Conservation (phyloP, 2,113 vertebrate species). For the Oncorhynchus masou region DNA sequence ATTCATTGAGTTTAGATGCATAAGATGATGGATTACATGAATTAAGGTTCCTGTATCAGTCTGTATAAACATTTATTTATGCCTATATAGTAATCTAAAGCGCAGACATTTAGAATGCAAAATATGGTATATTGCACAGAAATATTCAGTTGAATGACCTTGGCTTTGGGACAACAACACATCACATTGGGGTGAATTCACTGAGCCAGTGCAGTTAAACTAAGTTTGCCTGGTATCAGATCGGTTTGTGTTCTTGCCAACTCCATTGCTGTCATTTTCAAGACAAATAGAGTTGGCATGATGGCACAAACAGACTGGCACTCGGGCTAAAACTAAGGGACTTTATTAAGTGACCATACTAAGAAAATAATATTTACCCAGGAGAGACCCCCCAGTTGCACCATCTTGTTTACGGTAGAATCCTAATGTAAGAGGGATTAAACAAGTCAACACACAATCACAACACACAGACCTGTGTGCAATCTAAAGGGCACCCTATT, state of each 20-base stretch:
- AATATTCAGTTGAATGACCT: slow-evolving; percentile 17
- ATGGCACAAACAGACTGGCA: not conserved
- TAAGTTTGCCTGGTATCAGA: not conserved
- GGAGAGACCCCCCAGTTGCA: slow-evolving; percentile 78
- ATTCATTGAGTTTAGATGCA: not conserved
- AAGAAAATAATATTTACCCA: slow-evolving; percentile 77
- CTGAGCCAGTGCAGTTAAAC: slow-evolving; percentile 34
- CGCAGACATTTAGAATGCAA: not conserved
- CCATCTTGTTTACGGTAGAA: slow-evolving; percentile 78
- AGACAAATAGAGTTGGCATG: too few relatives aligned
- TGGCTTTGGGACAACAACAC: not conserved
- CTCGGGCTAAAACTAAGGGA: slow-evolving; percentile 6
- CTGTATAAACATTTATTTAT: not conserved
- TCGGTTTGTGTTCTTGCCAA: too few relatives aligned
- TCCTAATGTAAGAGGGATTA: slow-evolving; percentile 78
- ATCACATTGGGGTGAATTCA: not conserved
- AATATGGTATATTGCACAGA: not conserved
- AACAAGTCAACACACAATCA: slow-evolving; percentile 67
- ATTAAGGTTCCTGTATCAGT: not conserved
- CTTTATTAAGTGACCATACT: slow-evolving; percentile 44
- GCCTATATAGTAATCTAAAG: not conserved
- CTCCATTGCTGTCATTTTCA: too few relatives aligned
- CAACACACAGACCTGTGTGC: slow-evolving; percentile 36
- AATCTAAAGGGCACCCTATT: too few relatives aligned
- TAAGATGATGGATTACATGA: not conserved